Evolutionary conservation across 2,888 invertebrate genomes (phyloP), one percentile per base, ranked within the genome.

Genomic region (Cryptus armator): DNA sequence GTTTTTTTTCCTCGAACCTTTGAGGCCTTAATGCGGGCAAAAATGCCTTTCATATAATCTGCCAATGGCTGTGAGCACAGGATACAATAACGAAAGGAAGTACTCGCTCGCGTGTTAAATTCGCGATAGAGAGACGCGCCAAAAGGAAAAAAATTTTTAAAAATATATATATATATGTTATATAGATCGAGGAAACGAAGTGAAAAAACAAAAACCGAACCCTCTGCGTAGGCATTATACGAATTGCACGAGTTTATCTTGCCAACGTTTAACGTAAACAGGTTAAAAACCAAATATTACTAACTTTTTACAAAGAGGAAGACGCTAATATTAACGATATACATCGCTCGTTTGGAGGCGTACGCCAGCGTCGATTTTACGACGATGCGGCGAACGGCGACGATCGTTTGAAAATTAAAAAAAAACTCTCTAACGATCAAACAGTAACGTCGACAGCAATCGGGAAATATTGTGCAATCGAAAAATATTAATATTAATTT

Each of bases 221-320:
- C 68, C 19, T 64, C 66, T 77, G 46, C 67, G 76, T 67, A 76
- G 44, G 59, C 64, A 80, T 82, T 79, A 62, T 32, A 67, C 71
- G 66, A 85, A 80, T 76, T 66, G 74, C 82, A 87, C 81, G 84
- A 86, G 74, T 86, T 86, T 89, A 90, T 90, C 90, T 91, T 92
- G 90, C 90, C 91, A 91, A 37, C 84, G 79, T 88, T 88, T 87
- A 87, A 86, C 83, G 79, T 85, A 82, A 59, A 77, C 75, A 86
- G 78, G 59, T 86, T 79, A 51, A 84, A 83, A 82, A 59, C 81
- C 87, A 88, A 87, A 88, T 88, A 86, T 62, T 80, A 79, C 71
- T 76, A 83, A 86, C 72, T 86, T 87, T 83, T 82, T 84, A 56
- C 84, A 70, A 81, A 43, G 64, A 43, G 44, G 24, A 53, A 66